Percentiles rank a stretch among this genome's conserved stretches.
Conservation (phyloP, 2,888 invertebrate species). For the Cosmorhoe ocellata region DNA sequence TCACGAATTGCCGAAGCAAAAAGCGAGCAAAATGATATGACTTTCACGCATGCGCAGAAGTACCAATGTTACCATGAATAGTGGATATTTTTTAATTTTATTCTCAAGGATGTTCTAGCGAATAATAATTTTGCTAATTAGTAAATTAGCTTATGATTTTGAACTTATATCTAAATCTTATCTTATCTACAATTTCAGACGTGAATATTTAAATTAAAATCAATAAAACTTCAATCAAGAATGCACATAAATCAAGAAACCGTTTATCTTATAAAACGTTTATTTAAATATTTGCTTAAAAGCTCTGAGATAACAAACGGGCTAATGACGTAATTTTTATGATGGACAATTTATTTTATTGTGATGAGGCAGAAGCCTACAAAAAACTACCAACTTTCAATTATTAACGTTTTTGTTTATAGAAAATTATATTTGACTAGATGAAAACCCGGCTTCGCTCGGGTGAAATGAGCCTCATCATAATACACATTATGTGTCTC, state of each 20-base stretch:
- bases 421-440: background rate
- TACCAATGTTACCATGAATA: too few relatives aligned
- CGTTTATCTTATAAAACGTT: constrained; percentile 4
- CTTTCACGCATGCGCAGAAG: too few relatives aligned
- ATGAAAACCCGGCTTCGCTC: too few relatives aligned
- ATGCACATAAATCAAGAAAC: constrained; percentile 21
- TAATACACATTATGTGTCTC: too few relatives aligned
- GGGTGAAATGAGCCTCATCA: too few relatives aligned
- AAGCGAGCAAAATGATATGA: too few relatives aligned
- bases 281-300: constrained; percentile 22
- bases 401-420: background rate
- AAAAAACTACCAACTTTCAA: constrained; percentile 17
- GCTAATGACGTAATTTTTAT: constrained; percentile 19
- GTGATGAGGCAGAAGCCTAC: constrained; percentile 17
- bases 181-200: constrained; percentile 10
- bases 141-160: background rate
- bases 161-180: background rate
- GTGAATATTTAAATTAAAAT: constrained; percentile 14
- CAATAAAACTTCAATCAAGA: constrained; percentile 23
- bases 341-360: constrained; percentile 10
- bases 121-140: background rate
- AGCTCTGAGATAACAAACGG: constrained; percentile 20
- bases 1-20: too few relatives aligned
- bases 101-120: background rate
- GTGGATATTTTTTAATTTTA: too few relatives aligned